These are phyloP conservation scores for Cathartes aura DNA, from an alignment of 2,113 vertebrate species.

Conservation along the genomic window DNA sequence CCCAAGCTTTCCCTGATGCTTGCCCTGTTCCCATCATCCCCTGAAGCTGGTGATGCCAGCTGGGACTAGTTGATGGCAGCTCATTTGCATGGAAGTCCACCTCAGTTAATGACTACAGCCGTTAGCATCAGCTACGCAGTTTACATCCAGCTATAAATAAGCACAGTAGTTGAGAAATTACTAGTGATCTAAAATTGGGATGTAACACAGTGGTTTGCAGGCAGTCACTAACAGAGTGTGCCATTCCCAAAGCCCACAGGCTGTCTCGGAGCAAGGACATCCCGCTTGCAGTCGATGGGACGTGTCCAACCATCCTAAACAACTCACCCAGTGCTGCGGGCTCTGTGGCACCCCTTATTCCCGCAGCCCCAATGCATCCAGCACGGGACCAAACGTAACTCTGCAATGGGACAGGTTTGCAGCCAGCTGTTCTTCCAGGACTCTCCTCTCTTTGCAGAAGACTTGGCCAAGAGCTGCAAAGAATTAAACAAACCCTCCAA, in stretches of 20 bases:
- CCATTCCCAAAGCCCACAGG: not conserved
- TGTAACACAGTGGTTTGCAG: not conserved
- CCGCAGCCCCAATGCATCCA: fast-evolving
- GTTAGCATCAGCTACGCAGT: not conserved
- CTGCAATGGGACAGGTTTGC: not conserved
- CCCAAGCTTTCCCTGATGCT: not conserved
- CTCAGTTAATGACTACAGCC: not conserved
- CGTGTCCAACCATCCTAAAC: not conserved
- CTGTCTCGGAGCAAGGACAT: not conserved
- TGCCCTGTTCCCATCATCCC: not conserved
- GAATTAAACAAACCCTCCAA: not conserved
- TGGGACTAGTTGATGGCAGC: not conserved
- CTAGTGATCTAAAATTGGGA: not conserved
- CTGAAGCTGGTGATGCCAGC: too few species aligned
- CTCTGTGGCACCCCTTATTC: not conserved
- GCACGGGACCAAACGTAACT: fast-evolving
- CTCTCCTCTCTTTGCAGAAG: not conserved
- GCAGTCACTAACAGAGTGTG: not conserved
- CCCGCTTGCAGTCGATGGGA: not conserved
- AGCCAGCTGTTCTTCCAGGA: not conserved
- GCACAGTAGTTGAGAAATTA: not conserved
- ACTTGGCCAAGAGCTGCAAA: not conserved
- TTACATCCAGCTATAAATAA: not conserved
- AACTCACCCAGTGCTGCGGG: not conserved
- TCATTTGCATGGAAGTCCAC: not conserved